Base-by-base conservation (phyloP, 2,888 invertebrate species). In the Eucera pruinosa region DNA sequence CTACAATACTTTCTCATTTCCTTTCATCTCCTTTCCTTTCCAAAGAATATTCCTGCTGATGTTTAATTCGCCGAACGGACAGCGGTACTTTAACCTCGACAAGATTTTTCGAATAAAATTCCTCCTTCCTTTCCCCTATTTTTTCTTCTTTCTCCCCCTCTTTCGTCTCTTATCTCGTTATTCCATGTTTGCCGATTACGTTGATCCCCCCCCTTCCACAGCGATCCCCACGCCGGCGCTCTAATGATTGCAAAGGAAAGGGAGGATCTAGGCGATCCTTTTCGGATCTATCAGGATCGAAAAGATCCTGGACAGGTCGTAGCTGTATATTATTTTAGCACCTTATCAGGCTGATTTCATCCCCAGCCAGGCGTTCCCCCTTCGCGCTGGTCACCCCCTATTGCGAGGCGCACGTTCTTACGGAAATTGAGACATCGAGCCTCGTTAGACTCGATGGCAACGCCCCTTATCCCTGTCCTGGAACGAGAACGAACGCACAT, bases 401-500 rank as follows among this genome's bases (percentile, higher is more conserved):
- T 67, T 66, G 80, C 60, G 81, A 72, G 83, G 76, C 86, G 81
- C 72, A 81, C 86, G 85, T 87, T 86, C 85, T 85, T 87, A 88
- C 89, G 88, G 89, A 90, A 91, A 91, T 91, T 91, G 90, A 91
- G 90, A 90, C 91, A 89, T 90, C 86, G 85, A 86, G 87, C 84
- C 89, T 90, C 89, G 90, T 89, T 90, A 88, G 84, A 75, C 80
- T 77, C 81, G 83, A 78, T 76, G 62, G 71, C 76, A 69, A 78
- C 80, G 71, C 78, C 80, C 80, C 78, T 76, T 71, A 55, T 67
- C 62, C 67, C 43, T 61, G 33, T 41, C 68, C n/a, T 62, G 66
- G 55, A 47, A 50, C 77, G 48, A 67, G 60, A 47, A 68, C 69
- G 58, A 79, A 73, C 69, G 60, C 67, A 48, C 83, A 60, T 82